A percentile compares a stretch with the other conserved stretches of the same genome.
Evolutionary conservation across 2,113 vertebrate species (phyloP).

Genomic region (Gambusia affinis): DNA sequence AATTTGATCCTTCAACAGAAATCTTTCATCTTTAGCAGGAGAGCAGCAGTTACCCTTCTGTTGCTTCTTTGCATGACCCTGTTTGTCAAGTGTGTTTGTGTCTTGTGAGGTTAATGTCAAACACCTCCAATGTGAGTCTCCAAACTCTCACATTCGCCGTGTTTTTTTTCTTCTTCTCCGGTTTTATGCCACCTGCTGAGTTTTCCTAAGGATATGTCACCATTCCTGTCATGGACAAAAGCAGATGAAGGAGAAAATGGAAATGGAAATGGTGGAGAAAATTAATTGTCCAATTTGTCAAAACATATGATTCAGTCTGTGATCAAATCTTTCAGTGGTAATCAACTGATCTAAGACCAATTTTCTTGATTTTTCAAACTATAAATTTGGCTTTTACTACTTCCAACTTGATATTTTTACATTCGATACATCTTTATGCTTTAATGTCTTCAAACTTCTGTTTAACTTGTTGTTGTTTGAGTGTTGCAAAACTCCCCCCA

Average conservation of each 20-base stretch:
- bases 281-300: not conserved
- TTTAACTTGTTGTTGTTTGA: too few species aligned
- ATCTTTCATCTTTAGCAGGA: not conserved
- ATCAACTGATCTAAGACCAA: not conserved
- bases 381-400: too few species aligned
- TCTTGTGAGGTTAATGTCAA: constrained; percentile 28
- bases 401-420: not conserved
- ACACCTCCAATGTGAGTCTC: constrained; percentile 22
- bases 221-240: not conserved
- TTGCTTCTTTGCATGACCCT: constrained; percentile 2
- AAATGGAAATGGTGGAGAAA: not conserved
- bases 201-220: constrained; percentile 22
- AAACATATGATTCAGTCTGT: not conserved
- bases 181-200: constrained; percentile 33
- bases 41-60: constrained; percentile 16
- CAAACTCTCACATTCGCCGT: constrained; percentile 18
- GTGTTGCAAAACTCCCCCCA: too few species aligned
- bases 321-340: not conserved
- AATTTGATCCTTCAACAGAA: not conserved
- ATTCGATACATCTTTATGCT: not conserved
- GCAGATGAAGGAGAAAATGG: not conserved
- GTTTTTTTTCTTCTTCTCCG: constrained; percentile 17
- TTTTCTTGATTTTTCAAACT: not conserved
- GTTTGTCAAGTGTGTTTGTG: constrained; percentile 16
- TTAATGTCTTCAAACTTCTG: not conserved